Evolutionary conservation across 2,888 invertebrate genomes (phyloP), one percentile per base, ranked within the genome.

Genomic region (Schizaphis graminum): DNA sequence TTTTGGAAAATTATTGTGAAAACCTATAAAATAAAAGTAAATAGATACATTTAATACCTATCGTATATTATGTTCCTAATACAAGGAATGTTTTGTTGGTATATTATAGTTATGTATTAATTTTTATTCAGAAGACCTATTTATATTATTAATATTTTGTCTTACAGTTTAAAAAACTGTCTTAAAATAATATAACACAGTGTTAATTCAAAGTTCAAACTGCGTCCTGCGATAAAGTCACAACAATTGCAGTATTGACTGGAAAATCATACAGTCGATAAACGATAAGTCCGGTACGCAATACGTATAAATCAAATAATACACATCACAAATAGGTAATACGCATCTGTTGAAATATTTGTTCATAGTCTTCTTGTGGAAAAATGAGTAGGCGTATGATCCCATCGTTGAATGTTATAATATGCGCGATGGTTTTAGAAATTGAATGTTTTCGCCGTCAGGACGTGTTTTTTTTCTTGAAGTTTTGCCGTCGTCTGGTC

Each of bases 381-480:
- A 44, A 86, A 86, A 47, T 28, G 86, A 86, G 86, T 86, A 28
- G 47, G 47, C 47, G 47, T 86, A 16, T 7, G 28, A 16, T 49
- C 88, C 35, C 88, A 56, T 24, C 49, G 91, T 91, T 49, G 49
- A 91, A 77, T 49, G 91, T 35, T 77, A 61, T 57, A 85, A 61
- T 57, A 85, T 47, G 88, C 13, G 28, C 91, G 49, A 91, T 49
- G 35, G 49, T 49, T 91, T 91, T 91, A 77, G 53, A 91, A 67
- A 77, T 77, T 77, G 47, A 35, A 49, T 49, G 41, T 91, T 91
- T 77, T 35, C 16, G 35, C 53, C 85, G n/a, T 53, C 35, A 11
- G 4, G 26, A 26, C 91, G 84, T 85, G 44, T 47, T 91, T 47
- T 57, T 88, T 88, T 88, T 28, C 47, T 47, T 10, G 8, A 41